A percentile compares a stretch with the other conserved stretches of the same genome.
Evolutionary conservation across 2,888 invertebrate genomes (phyloP).

Genomic region (Pristionchus maxplancki): DNA sequence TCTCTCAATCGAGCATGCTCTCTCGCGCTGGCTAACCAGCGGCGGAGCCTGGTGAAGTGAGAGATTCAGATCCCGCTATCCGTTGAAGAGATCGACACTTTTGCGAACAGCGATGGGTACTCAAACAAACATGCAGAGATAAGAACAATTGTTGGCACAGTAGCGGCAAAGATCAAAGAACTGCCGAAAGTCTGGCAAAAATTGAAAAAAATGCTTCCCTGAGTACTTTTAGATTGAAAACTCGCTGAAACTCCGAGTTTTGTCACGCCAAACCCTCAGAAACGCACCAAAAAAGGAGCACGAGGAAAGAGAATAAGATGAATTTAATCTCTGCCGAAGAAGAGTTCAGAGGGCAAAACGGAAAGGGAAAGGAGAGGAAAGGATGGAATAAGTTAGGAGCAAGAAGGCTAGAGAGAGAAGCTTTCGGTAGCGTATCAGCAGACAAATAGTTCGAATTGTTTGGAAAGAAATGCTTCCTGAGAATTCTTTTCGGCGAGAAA

Average conservation of each 20-base stretch:
- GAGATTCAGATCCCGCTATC: neutral
- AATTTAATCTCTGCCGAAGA: slow-evolving; percentile 33
- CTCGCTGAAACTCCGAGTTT: neutral
- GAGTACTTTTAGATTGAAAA: neutral
- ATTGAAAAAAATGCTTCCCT: neutral
- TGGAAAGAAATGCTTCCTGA: neutral
- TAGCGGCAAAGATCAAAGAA: slow-evolving; percentile 19
- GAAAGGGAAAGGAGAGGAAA: neutral
- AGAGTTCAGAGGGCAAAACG: slow-evolving; percentile 28
- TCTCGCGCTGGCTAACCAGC: neutral
- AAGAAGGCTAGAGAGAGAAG: neutral
- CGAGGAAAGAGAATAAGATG: slow-evolving; percentile 31
- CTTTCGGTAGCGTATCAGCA: neutral
- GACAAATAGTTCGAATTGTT: neutral
- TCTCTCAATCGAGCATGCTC: neutral
- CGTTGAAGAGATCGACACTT: slow-evolving; percentile 15
- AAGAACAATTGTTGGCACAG: neutral
- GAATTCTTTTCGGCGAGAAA: too few relatives aligned
- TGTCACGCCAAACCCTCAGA: neutral
- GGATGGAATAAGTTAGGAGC: slow-evolving; percentile 11
- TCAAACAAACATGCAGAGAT: slow-evolving; percentile 30
- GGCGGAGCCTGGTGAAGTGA: neutral
- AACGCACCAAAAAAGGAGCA: neutral
- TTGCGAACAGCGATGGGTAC: neutral
- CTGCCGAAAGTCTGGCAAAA: neutral